Evolutionary conservation across 2,797 vertebrate species (phyloP), one percentile per base, ranked within the genome.

Genomic region (Cirrhinus molitorella): DNA sequence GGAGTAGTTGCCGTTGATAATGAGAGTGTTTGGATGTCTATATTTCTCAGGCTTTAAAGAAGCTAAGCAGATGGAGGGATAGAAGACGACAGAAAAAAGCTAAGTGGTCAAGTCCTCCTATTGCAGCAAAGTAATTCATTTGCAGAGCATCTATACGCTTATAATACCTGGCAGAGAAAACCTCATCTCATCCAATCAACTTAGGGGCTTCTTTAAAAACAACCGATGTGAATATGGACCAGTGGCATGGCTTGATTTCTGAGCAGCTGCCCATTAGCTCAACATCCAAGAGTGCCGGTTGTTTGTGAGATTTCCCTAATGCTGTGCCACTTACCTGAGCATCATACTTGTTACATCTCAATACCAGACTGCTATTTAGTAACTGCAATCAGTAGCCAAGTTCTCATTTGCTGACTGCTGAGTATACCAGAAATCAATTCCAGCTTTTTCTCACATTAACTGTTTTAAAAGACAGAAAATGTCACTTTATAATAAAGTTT

Each of bases 21-120:
- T 72, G 45, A 84, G 78, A 70, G 11, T 51, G 59, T 68, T 45
- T 34, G 75, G 70, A 70, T 59, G 81, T 74, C 66, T 80, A 81
- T 66, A 78, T 79, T 81, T 83, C 75, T 67, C 74, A 31, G 49
- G 47, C 79, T 83, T 86, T 76, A 86, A 88, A 84, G 82, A 40
- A 79, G 31, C 82, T 23, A 51, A 77, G 40, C 79, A 86, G 79
- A 85, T 82, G 85, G 82, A 81, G 70, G 25, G 25, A 34, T 59
- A 49, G 65, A 65, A 53, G 71, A 61, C n/a, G 23, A 61, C 47
- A 43, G 53, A 71, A 76, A 31, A 83, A 45, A 63, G 17, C 12
- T 37, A 49, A 67, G 51, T 65, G n/a, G 68, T 70, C 68, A 68
- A 47, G 63, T 80, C 65, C 55, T 78, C 81, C 72, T 55, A 80